These are phyloP conservation scores for Epinotia bilunana DNA, from an alignment of 2,888 invertebrate genomes.

Conservation along the genomic window DNA sequence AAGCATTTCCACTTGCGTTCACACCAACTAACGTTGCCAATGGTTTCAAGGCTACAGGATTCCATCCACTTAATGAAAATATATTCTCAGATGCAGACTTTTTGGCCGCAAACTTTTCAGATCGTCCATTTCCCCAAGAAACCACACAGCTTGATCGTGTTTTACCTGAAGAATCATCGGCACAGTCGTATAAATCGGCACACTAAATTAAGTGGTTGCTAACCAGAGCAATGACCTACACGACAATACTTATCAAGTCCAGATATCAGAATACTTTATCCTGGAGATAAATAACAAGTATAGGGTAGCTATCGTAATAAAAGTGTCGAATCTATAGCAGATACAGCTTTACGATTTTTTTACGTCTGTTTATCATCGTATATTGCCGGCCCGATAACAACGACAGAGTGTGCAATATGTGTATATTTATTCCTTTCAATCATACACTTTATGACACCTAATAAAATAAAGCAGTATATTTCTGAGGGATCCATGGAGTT, in stretches of 20 bases:
- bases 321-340: constrained; percentile 53
- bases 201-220: too few species aligned
- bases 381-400: constrained; percentile 50
- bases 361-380: constrained; percentile 55
- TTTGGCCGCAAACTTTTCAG: too few species aligned
- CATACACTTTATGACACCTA: constrained; percentile 48
- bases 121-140: too few species aligned
- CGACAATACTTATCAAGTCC: constrained; percentile 12
- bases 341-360: constrained; percentile 56
- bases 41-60: too few species aligned
- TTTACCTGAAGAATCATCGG: too few species aligned
- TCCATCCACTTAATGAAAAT: too few species aligned
- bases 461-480: constrained; percentile 49
- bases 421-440: constrained; percentile 49
- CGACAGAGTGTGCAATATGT: constrained; percentile 50
- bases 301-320: constrained; percentile 48
- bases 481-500: constrained; percentile 15
- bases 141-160: too few species aligned
- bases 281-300: constrained; percentile 29
- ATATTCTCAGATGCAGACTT: too few species aligned
- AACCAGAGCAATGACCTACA: not conserved
- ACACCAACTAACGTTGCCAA: too few species aligned
- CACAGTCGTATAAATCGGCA: too few species aligned
- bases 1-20: too few species aligned
- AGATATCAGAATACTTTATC: constrained; percentile 22